Percentiles rank a stretch among this genome's conserved stretches.
phyloP scores from a whole-genome alignment of 2,113 vertebrate genomes.

The Cygnus buccinator region DNA sequence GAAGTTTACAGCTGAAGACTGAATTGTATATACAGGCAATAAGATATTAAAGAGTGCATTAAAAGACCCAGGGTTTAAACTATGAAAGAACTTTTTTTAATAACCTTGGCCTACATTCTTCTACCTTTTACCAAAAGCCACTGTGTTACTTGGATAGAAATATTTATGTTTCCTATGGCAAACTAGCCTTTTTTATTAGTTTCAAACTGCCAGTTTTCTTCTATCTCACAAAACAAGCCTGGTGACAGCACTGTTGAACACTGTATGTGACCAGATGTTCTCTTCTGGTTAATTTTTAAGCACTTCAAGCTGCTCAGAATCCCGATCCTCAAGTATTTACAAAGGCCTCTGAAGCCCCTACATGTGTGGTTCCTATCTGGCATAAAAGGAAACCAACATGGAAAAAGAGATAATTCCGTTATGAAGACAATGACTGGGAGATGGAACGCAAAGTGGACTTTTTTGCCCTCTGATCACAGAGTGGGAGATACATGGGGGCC shows the following conservation, averaged over 20 bases:
- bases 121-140: neutral
- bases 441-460: neutral
- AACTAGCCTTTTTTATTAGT: neutral
- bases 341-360: neutral
- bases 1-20: neutral
- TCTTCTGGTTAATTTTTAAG: neutral
- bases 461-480: neutral
- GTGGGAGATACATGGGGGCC: rapidly evolving
- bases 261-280: neutral
- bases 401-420: neutral
- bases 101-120: neutral
- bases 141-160: neutral
- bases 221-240: neutral
- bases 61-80: conserved; percentile 48
- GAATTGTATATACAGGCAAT: neutral
- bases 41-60: neutral
- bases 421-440: neutral
- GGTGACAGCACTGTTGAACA: neutral
- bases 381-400: neutral
- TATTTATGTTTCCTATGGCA: neutral
- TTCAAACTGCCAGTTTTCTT: neutral
- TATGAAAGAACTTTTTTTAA: neutral
- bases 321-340: neutral
- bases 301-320: neutral
- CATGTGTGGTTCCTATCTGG: neutral